Evolutionary conservation across 1,140 invertebrate genomes (phyloP).

Genomic region (Drosophila pseudoananassae): DNA sequence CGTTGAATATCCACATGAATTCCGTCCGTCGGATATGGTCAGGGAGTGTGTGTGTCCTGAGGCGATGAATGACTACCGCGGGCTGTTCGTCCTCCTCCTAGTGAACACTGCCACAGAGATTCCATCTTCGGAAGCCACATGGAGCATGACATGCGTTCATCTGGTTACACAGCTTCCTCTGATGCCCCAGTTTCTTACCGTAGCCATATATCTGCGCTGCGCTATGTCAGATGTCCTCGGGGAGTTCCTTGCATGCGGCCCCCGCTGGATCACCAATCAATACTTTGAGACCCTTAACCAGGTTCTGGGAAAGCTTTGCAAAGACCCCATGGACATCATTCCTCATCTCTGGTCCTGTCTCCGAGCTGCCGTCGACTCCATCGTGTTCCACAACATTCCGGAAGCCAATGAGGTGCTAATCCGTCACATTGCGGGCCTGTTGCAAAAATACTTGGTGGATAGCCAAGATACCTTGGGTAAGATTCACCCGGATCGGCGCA

Average conservation of each 20-base stretch:
- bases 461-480: constrained; percentile 13
- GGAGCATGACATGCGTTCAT: constrained; percentile 39
- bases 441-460: constrained; percentile 43
- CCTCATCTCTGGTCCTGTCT: constrained; percentile 6
- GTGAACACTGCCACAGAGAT: constrained; percentile 25
- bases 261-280: constrained; percentile 28
- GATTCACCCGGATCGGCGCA: constrained; percentile 3
- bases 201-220: constrained; percentile 26
- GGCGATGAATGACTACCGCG: constrained; percentile 35
- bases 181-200: constrained; percentile 21
- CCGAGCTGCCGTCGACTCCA: constrained; percentile 8
- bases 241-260: constrained; percentile 47
- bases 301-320: constrained; percentile 3
- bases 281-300: constrained; percentile 41
- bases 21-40: no score
- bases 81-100: constrained; percentile 24
- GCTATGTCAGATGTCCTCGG: constrained; percentile 28
- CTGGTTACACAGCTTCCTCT: constrained; percentile 26
- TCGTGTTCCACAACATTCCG: not conserved
- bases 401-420: not conserved
- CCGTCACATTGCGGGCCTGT: constrained; percentile 6
- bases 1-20: not conserved
- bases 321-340: constrained; percentile 7
- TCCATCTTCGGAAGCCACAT: not conserved
- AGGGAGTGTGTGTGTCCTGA: not conserved